Percentiles rank a stretch among this genome's conserved stretches.
Evolutionary conservation across 2,888 invertebrate genomes (phyloP).

Genomic region (Zhengitettix transpicula): DNA sequence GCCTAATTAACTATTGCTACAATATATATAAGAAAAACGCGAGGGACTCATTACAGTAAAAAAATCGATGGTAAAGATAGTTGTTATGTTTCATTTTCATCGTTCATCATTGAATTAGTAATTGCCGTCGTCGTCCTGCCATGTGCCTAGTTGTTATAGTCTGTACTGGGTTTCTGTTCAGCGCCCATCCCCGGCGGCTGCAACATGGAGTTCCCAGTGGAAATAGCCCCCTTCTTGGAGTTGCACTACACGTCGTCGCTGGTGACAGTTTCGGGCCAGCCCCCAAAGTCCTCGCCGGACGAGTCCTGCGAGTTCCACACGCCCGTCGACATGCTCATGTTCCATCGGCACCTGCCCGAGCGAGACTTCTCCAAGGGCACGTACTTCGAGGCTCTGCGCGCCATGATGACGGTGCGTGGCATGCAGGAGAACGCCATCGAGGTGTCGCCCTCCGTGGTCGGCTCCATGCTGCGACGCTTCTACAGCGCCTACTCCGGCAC

Average conservation of each 20-base stretch:
- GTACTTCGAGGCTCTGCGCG: slow-evolving; percentile 42
- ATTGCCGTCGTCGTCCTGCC: background rate
- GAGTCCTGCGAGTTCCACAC: slow-evolving; percentile 21
- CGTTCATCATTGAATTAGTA: background rate
- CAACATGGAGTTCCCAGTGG: slow-evolving; percentile 46
- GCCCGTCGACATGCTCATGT: slow-evolving; percentile 33
- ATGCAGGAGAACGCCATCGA: slow-evolving; percentile 30
- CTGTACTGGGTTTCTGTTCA: slow-evolving; percentile 26
- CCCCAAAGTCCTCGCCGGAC: slow-evolving; percentile 27
- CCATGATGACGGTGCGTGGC: slow-evolving; percentile 40
- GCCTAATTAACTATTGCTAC: no score
- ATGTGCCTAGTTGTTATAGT: no score
- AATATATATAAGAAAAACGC: no score
- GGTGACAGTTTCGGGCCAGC: slow-evolving; percentile 34
- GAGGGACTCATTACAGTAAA: no score
- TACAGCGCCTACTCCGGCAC: slow-evolving; percentile 43
- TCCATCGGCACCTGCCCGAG: slow-evolving; percentile 43
- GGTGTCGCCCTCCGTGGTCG: slow-evolving; percentile 19
- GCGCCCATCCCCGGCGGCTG: slow-evolving; percentile 68
- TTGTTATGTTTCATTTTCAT: background rate
- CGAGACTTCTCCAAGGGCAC: slow-evolving; percentile 32
- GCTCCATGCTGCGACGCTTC: slow-evolving; percentile 27
- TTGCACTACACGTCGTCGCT: slow-evolving; percentile 25
- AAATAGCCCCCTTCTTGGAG: slow-evolving; percentile 42
- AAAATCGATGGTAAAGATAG: background rate